Conservation (phyloP, 2,888 invertebrate genomes). For the Lomographa bimaculata region DNA sequence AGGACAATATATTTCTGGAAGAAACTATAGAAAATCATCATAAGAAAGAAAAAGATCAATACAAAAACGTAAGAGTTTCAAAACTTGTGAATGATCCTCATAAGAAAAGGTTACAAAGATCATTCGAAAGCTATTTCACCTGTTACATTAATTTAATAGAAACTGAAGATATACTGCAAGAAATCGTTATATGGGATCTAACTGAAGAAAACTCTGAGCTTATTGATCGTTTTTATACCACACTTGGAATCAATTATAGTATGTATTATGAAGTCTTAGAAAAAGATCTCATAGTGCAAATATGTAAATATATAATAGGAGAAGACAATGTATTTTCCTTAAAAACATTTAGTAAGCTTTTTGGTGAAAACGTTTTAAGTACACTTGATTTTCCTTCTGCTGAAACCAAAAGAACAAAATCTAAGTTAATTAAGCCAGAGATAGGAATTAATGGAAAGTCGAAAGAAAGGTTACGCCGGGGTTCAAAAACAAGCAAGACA, state of each 20-base stretch:
- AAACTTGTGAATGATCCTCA: slow-evolving; percentile 79
- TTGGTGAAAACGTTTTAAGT: slow-evolving; percentile 66
- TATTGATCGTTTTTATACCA: slow-evolving; percentile 84
- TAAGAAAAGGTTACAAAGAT: slow-evolving; percentile 50
- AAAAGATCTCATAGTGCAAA: slow-evolving; percentile 74
- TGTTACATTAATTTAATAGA: slow-evolving; percentile 79
- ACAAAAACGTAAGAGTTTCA: slow-evolving; percentile 67
- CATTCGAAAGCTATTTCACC: slow-evolving; percentile 82
- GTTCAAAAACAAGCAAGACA: slow-evolving; percentile 53
- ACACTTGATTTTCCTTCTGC: slow-evolving; percentile 57
- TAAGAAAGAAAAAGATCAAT: slow-evolving; percentile 62
- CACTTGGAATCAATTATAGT: slow-evolving; percentile 82
- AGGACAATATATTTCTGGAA: slow-evolving; percentile 69
- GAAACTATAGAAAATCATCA: slow-evolving; percentile 63
- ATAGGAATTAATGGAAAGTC: slow-evolving; percentile 49
- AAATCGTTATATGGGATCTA: slow-evolving; percentile 67
- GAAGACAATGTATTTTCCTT: slow-evolving; percentile 58
- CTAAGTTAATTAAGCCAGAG: slow-evolving; percentile 66
- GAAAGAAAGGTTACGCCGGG: slow-evolving; percentile 52
- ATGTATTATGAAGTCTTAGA: slow-evolving; percentile 84
- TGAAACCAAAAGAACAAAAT: slow-evolving; percentile 64
- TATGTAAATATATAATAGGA: slow-evolving; percentile 76
- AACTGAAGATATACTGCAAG: slow-evolving; percentile 67
- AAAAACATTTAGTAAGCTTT: slow-evolving; percentile 61
- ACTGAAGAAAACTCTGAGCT: slow-evolving; percentile 70